Percentiles rank a stretch among this genome's conserved stretches.
These are phyloP conservation scores for Galago senegalensis DNA, from an alignment of 2,797 vertebrate species.

Conservation along the genomic window DNA sequence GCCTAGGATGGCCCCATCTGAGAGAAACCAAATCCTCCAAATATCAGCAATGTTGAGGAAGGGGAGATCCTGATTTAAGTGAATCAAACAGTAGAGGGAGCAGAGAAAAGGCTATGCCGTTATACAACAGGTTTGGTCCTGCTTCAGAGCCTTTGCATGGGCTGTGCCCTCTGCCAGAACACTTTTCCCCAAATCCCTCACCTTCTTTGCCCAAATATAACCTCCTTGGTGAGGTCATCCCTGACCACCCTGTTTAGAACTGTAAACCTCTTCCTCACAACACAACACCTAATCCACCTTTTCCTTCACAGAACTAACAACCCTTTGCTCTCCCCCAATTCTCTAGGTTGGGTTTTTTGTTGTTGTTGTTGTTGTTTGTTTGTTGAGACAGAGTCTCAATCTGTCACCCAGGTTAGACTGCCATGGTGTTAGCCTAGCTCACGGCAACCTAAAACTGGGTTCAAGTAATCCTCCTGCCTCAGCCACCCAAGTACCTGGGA, in stretches of 20 bases:
- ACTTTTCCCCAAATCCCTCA: no score
- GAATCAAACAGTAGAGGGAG: not conserved
- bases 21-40: not conserved
- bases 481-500: not conserved
- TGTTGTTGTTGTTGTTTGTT: not conserved
- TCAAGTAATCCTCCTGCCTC: not conserved
- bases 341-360: no score
- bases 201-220: not conserved
- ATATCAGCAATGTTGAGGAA: not conserved
- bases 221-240: not conserved
- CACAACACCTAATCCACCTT: not conserved
- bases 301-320: not conserved
- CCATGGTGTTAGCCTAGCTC: not conserved
- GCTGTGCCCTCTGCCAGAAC: not conserved
- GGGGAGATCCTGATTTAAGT: not conserved
- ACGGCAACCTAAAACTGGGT: not conserved
- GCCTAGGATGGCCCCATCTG: not conserved
- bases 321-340: not conserved
- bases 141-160: not conserved
- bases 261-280: no score
- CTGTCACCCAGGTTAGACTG: not conserved
- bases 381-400: not conserved
- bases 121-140: rapidly evolving
- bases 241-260: rapidly evolving
- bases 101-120: not conserved